phyloP scores from a whole-genome alignment of 1,140 invertebrate species.

The Muscidifurax raptorellus region DNA sequence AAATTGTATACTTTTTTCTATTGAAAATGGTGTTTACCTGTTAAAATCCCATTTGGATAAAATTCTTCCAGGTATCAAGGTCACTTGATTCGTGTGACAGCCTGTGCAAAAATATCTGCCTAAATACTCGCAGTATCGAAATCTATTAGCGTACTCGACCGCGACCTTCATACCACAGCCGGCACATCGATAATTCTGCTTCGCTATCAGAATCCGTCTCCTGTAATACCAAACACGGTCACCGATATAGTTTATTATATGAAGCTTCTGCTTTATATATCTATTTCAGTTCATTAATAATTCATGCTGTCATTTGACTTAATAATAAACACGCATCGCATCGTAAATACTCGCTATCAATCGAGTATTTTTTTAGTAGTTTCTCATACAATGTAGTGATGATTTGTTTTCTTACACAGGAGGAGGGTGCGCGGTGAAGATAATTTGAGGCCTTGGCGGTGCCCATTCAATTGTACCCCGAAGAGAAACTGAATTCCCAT shows the following conservation, averaged over 20 bases:
- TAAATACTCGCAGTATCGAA: slow-evolving; percentile 90
- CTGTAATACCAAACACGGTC: slow-evolving; percentile 71
- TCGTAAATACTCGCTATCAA: slow-evolving; percentile 38
- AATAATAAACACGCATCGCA: neutral
- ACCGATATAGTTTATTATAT: neutral
- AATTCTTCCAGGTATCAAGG: slow-evolving; percentile 87
- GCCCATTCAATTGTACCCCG: slow-evolving; percentile 90
- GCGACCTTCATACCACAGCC: slow-evolving; percentile 90
- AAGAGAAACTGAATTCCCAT: slow-evolving; percentile 76
- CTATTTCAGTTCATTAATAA: neutral
- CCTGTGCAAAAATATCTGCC: slow-evolving; percentile 93
- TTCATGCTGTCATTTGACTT: neutral
- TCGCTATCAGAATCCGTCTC: slow-evolving; percentile 80
- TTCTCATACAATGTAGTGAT: neutral
- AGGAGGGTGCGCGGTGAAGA: slow-evolving; percentile 85
- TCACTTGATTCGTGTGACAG: slow-evolving; percentile 87
- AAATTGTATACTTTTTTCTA: neutral
- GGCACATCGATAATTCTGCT: slow-evolving; percentile 89
- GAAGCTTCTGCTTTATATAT: neutral
- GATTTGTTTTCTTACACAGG: slow-evolving; percentile 78
- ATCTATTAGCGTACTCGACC: slow-evolving; percentile 81
- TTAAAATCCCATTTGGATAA: slow-evolving; percentile 77
- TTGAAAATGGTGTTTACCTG: slow-evolving; percentile 66
- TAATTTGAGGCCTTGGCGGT: slow-evolving; percentile 89
- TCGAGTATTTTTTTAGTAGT: slow-evolving; percentile 2